Evolutionary conservation across 2,113 vertebrate species (phyloP), one percentile per base, ranked within the genome.

Genomic region (Malurus melanocephalus): DNA sequence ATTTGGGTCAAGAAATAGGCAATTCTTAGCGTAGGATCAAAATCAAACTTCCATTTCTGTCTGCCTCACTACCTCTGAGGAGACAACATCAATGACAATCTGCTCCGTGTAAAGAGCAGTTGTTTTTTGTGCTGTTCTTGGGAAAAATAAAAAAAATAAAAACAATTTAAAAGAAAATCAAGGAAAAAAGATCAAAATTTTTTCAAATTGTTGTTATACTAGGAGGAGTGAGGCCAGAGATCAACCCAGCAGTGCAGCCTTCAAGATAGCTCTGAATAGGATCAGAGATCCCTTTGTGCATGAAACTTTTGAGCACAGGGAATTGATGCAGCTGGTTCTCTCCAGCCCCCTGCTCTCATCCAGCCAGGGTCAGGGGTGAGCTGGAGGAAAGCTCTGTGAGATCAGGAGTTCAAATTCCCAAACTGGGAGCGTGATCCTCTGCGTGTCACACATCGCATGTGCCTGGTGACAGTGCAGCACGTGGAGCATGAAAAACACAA

Each of bases 231-330:
- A 83, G 60, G 30, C 32, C 51, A 22, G 43, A 33, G 33, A 28
- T 46, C 1, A 3, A 5, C 13, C 15, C 38, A 23, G 26, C 16
- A 16, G n/a, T 9, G n/a, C 62, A 67, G 17, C n/a, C 35, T 20
- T 21, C 19, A 16, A 28, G 30, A 24, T 13, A 57, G 21, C 22
- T 48, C 52, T 52, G 62, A 42, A 7, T 0, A 62, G 30, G 35
- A 40, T 6, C 55, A 61, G 72, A 53, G 51, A 62, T 33, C 24
- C 38, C 20, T 0, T 2, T 19, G 35, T 60, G n/a, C 17, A 7
- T 0, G 2, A 18, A 62, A 2, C 11, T 23, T 5, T 62, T 2
- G 20, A 22, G 16, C 6, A 1, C 1, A 2, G 59, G 45, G 21
- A 60, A 24, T 7, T 28, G 9, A 1, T 4, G 45, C 49, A 42